These are phyloP conservation scores for Melanogrammus aeglefinus DNA, from an alignment of 2,797 vertebrate genomes.

Conservation along the genomic window DNA sequence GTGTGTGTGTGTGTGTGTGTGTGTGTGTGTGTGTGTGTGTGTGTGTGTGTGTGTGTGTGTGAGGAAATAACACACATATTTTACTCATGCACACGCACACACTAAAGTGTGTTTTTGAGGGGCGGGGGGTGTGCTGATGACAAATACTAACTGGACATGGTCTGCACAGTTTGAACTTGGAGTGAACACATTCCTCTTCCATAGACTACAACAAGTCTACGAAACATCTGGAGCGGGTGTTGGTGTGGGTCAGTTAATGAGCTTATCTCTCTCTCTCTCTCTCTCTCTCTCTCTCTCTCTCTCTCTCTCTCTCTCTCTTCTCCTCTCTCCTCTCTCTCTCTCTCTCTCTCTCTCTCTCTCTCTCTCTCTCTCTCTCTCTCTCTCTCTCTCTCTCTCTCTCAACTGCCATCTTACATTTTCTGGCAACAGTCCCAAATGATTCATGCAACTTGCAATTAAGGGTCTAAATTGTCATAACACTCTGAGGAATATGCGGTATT, in stretches of 20 bases:
- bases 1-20: neutral
- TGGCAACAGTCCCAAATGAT: conserved; percentile 54
- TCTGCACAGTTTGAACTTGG: conserved; percentile 6
- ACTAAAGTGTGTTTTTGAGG: neutral
- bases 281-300: neutral
- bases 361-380: too few species aligned
- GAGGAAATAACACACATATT: too few species aligned
- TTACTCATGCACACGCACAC: too few species aligned
- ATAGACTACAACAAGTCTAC: conserved; percentile 27
- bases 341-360: too few species aligned
- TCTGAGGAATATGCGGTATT: neutral
- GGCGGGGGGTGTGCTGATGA: conserved; percentile 1
- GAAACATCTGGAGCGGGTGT: conserved; percentile 44
- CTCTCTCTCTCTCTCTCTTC: conserved; percentile 2
- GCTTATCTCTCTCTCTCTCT: conserved; percentile 4
- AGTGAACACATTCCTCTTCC: conserved; percentile 21
- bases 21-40: too few species aligned
- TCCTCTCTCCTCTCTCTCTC: too few species aligned
- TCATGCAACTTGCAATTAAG: conserved; percentile 42
- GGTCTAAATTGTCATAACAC: conserved; percentile 27
- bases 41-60: too few species aligned
- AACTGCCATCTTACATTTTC: conserved; percentile 57
- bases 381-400: too few species aligned
- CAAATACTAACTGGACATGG: conserved; percentile 10
- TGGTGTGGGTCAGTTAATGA: conserved; percentile 26